Base-by-base conservation (phyloP, 2,113 vertebrate species). In the Podilymbus podiceps region DNA sequence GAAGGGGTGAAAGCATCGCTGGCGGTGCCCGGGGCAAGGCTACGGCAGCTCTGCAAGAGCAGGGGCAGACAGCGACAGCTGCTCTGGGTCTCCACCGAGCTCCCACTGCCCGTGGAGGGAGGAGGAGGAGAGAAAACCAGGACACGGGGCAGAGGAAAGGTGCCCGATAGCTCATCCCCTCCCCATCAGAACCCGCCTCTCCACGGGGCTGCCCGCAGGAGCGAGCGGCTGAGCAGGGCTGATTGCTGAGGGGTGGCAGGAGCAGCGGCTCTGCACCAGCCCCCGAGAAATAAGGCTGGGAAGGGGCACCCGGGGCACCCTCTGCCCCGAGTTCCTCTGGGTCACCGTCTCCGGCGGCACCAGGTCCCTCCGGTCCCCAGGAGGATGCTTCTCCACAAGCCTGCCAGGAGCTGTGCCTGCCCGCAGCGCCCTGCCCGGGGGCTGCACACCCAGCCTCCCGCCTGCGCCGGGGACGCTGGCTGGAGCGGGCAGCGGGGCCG, bases 61-160 rank as follows among this genome's bases (percentile, higher is more conserved):
- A 38, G 55, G 60, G 33, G 0, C 12, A 66, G 59, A 27, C 31
- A 19, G 46, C 0, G 0, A 10, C 0, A 2, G 22, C 47, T 40
- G 46, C 68, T 13, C 68, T 8, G 30, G 22, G 8, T 16, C 59
- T 58, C 50, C 52, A 47, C 44, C 0, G 1, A 71, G 56, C 9
- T 60, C 60, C 59, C 4, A 1, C 30, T 62, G 68, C 47, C 49
- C 1, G 0, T 4, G 42, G 38, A 53, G 31, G 27, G 33, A 73
- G 55, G 18, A 85, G 33, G 13, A 50, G 31, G 7, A 59, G 23
- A 19, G 23, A 88, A 83, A 80, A 27, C 2, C 24, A 21, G 0
- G 0, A 7, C 1, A 0, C 3, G 42, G 28, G 28, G 35, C 23
- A 40, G 52, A 63, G 52, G 44, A n/a, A 85, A 73, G 3, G 23